Evolutionary conservation across 2,888 invertebrate genomes (phyloP).

Genomic region (Brachypterus glaber): DNA sequence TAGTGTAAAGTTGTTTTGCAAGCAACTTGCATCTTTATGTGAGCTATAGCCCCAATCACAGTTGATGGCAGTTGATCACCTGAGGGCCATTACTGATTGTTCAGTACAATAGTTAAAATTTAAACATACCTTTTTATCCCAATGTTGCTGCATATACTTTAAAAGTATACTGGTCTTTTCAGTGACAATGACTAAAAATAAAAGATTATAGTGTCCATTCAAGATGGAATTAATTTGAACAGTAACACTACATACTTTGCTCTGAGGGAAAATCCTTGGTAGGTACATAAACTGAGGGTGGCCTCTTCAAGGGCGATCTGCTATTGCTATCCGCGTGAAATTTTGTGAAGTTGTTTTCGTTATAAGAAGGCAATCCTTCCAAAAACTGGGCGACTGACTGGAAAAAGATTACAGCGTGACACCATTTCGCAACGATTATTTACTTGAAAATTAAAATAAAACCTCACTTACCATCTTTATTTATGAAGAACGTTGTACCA

Average conservation of each 20-base stretch:
- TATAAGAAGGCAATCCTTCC: slow-evolving; percentile 82
- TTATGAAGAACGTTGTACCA: too few species aligned
- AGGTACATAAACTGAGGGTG: slow-evolving; percentile 85
- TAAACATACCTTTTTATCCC: slow-evolving; percentile 86
- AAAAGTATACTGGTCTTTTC: slow-evolving; percentile 91
- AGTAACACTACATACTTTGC: slow-evolving; percentile 58
- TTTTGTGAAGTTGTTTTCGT: slow-evolving; percentile 84
- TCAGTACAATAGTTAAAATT: neutral
- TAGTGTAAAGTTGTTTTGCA: neutral
- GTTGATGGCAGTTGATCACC: too few species aligned
- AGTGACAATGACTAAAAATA: slow-evolving; percentile 78
- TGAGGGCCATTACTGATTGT: neutral
- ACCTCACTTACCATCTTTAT: too few species aligned
- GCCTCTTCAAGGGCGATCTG: slow-evolving; percentile 72
- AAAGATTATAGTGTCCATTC: slow-evolving; percentile 9
- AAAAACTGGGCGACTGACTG: slow-evolving; percentile 84
- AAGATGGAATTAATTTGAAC: slow-evolving; percentile 7
- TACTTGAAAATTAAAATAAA: too few species aligned
- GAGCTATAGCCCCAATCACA: too few species aligned
- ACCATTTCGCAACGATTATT: too few species aligned
- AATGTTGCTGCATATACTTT: slow-evolving; percentile 89
- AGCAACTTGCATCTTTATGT: neutral
- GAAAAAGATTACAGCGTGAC: too few species aligned
- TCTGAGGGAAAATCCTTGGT: slow-evolving; percentile 89
- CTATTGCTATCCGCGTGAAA: slow-evolving; percentile 81